Conservation (phyloP, 1,140 invertebrate species). For the Psilanteris sp. region DNA sequence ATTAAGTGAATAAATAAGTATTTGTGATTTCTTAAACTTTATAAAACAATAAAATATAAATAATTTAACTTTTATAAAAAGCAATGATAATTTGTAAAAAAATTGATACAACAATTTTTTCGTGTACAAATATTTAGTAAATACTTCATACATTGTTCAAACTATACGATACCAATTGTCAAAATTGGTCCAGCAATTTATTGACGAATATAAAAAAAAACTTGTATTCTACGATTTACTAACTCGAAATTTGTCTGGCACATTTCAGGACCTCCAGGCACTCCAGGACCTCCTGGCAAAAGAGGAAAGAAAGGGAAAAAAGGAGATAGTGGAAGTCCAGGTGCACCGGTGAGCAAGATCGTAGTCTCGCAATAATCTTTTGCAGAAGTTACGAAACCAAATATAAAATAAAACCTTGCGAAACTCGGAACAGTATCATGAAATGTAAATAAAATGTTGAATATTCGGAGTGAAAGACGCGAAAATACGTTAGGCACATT, state of each 20-base stretch:
- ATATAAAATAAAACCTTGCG: conserved; percentile 45
- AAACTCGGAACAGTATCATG: conserved; percentile 36
- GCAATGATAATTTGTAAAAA: no score
- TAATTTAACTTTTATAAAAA: no score
- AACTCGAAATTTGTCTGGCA: conserved; percentile 15
- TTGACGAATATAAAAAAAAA: no score
- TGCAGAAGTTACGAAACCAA: conserved; percentile 35
- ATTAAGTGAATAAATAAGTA: no score
- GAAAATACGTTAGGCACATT: conserved; percentile 38
- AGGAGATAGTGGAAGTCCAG: conserved; percentile 88
- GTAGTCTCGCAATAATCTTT: conserved; percentile 45
- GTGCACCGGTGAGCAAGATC: conserved; percentile 83
- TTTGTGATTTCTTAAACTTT: no score
- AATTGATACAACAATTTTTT: no score
- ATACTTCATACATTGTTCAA: no score
- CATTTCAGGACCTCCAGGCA: conserved; percentile 84
- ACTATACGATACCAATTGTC: no score
- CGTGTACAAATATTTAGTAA: no score
- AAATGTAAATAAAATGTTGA: conserved; percentile 62
- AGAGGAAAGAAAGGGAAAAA: conserved; percentile 93
- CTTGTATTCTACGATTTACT: no score
- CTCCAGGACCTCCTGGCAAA: conserved; percentile 88
- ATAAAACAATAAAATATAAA: no score
- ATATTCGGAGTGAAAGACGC: conserved; percentile 44
- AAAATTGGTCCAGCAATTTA: no score